A percentile compares a stretch with the other conserved stretches of the same genome.
phyloP scores from a whole-genome alignment of 1,140 invertebrate genomes.

The Megathymus violae region DNA sequence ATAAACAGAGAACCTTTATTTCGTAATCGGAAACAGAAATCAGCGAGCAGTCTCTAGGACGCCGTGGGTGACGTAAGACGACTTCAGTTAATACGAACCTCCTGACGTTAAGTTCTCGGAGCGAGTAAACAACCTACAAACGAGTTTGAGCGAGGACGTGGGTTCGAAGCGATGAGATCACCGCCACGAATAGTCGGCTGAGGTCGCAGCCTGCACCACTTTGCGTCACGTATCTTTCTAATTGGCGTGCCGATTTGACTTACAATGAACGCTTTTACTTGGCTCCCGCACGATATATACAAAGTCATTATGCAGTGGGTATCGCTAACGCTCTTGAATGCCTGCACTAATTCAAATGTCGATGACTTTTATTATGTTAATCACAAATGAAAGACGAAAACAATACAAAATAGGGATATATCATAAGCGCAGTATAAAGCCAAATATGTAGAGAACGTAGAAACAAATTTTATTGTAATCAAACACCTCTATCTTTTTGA shows the following conservation, averaged over 20 bases:
- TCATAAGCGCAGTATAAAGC: too few species aligned
- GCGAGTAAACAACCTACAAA: slow-evolving; percentile 79
- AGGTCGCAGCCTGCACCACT: slow-evolving; percentile 69
- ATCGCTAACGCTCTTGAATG: too few species aligned
- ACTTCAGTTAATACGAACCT: slow-evolving; percentile 50
- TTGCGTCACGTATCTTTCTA: slow-evolving; percentile 74
- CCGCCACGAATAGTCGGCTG: slow-evolving; percentile 68
- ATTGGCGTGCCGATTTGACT: slow-evolving; percentile 51
- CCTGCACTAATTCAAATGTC: too few species aligned
- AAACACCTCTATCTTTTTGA: too few species aligned
- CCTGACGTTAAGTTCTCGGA: slow-evolving; percentile 63
- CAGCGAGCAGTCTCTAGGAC: slow-evolving; percentile 28
- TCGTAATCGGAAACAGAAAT: slow-evolving; percentile 29
- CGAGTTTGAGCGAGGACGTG: slow-evolving; percentile 78
- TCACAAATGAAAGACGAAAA: too few species aligned
- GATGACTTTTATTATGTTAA: too few species aligned
- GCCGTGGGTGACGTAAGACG: slow-evolving; percentile 60
- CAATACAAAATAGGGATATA: too few species aligned
- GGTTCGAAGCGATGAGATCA: slow-evolving; percentile 72
- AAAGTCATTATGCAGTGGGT: slow-evolving; percentile 33
- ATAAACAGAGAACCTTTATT: slow-evolving; percentile 20
- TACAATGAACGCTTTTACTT: slow-evolving; percentile 54
- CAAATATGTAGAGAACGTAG: too few species aligned
- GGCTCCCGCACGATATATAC: slow-evolving; percentile 50
- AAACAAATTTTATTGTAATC: too few species aligned